Evolutionary conservation across 30 jellyfish, hydroid and myxozoan genomes (phyloP).

Genomic region (Nemopilema nomurai): DNA sequence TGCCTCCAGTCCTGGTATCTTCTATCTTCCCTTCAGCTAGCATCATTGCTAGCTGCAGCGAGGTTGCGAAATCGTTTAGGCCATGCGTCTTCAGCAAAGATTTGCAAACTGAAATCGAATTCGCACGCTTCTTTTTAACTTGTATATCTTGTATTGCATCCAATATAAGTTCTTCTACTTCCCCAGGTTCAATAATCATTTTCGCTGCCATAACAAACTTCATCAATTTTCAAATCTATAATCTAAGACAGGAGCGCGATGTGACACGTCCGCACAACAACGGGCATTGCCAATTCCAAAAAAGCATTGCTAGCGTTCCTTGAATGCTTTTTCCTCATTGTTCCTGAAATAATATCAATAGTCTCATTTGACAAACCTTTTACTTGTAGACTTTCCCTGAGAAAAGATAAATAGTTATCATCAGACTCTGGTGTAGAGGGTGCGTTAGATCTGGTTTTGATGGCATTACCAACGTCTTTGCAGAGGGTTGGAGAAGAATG

Average conservation of each 20-base stretch:
- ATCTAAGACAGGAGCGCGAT: too few species aligned
- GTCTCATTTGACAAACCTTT: slow-evolving; percentile 33
- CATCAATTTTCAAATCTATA: too few species aligned
- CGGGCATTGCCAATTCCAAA: too few species aligned
- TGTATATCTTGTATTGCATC: slow-evolving; percentile 23
- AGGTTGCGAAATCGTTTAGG: slow-evolving; percentile 33
- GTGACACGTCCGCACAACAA: too few species aligned
- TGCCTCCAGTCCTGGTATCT: slow-evolving; percentile 28
- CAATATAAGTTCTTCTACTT: slow-evolving; percentile 23
- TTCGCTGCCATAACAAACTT: slow-evolving; percentile 13
- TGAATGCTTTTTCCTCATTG: too few species aligned
- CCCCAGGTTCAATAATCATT: slow-evolving; percentile 28
- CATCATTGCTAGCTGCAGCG: slow-evolving; percentile 33
- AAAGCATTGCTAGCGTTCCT: too few species aligned
- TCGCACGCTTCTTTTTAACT: slow-evolving; percentile 38
- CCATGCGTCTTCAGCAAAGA: slow-evolving; percentile 38
- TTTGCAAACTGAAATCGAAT: slow-evolving; percentile 24
- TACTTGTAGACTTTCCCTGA: slow-evolving; percentile 22
- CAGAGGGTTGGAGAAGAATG: slow-evolving; percentile 18
- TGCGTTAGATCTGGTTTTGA: slow-evolving; percentile 19
- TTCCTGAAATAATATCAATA: too few species aligned
- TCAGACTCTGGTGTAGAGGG: slow-evolving; percentile 34
- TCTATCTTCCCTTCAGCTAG: slow-evolving; percentile 23
- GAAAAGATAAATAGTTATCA: background rate
- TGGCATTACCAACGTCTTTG: slow-evolving; percentile 17